Base-by-base conservation (phyloP, 2,888 invertebrate species). In the Acholoe squamosa region DNA sequence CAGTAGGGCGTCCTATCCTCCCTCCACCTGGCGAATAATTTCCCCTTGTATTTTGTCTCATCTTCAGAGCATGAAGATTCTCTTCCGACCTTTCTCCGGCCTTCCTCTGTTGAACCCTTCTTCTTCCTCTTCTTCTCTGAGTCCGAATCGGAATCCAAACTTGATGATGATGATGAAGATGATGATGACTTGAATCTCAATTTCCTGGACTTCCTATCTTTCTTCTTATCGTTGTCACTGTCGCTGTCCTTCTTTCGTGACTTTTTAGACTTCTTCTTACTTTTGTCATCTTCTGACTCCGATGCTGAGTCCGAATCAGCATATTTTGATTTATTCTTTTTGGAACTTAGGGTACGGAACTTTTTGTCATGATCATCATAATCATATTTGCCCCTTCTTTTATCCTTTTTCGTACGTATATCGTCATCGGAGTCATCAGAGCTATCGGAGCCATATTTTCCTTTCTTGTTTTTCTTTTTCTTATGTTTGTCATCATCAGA, bases 1-100 rank as follows among this genome's bases (percentile, higher is more conserved):
- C 67, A 90, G 25, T 28, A 90, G 0, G 90, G 86, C 16, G 31
- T 61, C 33, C 94, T 80, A 10, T 89, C 71, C n/a, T 89, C 56
- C 34, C 77, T 52, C 89, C 84, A 84, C 34, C 84, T 86, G 33
- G 31, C 56, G 34, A 22, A 91, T 28, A 91, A 28, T 56, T 86
- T 91, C 19, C 52, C 84, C 16, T 89, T n/a, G 56, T 71, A 76
- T 22, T 77, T 33, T 31, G 54, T 33, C 22, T 80, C 91, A 34
- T 84, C 54, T 5, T 77, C 80, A 33, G 80, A 71, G 19, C 91
- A n/a, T n/a, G n/a, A 91, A 3, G 91, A 90, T 22, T 34, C 61
- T 22, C 33, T 61, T 16, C 54, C 84, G 10, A 34, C 56, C 19
- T 34, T n/a, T n/a, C 56, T 84, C n/a, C 89, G 31, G 22, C 76